Conservation (phyloP, 2,888 invertebrate genomes). For the Apotomis betuletana region DNA sequence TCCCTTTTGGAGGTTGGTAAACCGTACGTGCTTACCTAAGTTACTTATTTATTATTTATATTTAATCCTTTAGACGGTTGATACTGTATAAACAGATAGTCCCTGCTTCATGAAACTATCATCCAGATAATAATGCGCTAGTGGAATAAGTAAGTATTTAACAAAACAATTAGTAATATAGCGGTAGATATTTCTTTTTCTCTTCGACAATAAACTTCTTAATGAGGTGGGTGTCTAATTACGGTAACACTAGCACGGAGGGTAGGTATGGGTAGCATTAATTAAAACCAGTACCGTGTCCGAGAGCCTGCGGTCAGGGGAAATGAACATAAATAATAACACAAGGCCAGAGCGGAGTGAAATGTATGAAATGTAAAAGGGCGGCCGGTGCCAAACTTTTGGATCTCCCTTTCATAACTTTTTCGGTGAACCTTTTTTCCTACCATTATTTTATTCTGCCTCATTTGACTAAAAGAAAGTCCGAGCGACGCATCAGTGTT, state of each 20-base stretch:
- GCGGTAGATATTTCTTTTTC: constrained; percentile 55
- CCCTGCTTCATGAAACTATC: background rate
- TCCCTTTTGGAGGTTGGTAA: background rate
- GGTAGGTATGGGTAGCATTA: constrained; percentile 70
- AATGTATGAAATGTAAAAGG: constrained; percentile 74
- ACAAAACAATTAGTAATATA: constrained; percentile 17
- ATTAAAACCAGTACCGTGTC: constrained; percentile 75
- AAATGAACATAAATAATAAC: constrained; percentile 79
- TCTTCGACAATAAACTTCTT: constrained; percentile 72
- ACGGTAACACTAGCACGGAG: constrained; percentile 79
- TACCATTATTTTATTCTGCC: constrained; percentile 79
- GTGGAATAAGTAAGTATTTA: constrained; percentile 2
- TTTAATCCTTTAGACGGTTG: background rate
- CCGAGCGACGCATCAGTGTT: constrained; percentile 68
- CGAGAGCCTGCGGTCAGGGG: constrained; percentile 70
- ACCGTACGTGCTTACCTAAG: background rate
- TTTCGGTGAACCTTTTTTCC: constrained; percentile 75
- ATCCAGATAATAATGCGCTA: constrained; percentile 13
- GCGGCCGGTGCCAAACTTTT: constrained; percentile 71
- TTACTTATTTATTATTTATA: background rate
- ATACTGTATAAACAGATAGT: constrained; percentile 4
- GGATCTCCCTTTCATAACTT: constrained; percentile 78
- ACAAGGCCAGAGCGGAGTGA: constrained; percentile 64
- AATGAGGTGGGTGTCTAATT: constrained; percentile 80
- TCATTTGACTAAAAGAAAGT: constrained; percentile 81